A percentile compares a stretch with the other conserved stretches of the same genome.
These are phyloP conservation scores for Tachina grossa DNA, from an alignment of 2,888 invertebrate genomes.

Conservation along the genomic window DNA sequence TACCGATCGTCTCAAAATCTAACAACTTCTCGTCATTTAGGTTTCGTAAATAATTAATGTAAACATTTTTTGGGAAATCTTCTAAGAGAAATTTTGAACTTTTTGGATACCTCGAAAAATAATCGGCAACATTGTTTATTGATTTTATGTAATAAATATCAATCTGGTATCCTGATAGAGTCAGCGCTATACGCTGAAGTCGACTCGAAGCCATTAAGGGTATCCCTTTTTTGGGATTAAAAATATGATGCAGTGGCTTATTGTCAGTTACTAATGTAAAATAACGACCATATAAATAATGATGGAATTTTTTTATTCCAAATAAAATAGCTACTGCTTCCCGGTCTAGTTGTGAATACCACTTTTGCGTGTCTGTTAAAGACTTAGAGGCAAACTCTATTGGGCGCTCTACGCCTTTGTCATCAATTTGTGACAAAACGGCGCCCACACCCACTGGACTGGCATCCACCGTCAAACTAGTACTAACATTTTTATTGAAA, in stretches of 20 bases:
- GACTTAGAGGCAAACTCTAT: neutral
- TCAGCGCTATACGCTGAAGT: neutral
- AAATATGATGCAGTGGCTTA: neutral
- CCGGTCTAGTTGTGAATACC: neutral
- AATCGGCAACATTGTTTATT: neutral
- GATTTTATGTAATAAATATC: neutral
- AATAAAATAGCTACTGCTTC: neutral
- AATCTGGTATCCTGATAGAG: neutral
- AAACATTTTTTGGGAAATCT: neutral
- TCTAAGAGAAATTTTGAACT: neutral
- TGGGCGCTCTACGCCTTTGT: neutral
- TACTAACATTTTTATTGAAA: neutral
- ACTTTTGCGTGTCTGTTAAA: neutral
- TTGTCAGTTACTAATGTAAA: neutral
- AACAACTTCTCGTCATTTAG: neutral
- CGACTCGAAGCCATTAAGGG: neutral
- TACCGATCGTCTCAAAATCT: neutral
- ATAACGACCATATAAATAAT: conserved; percentile 2
- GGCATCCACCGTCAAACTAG: neutral
- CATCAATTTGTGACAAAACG: too few relatives aligned
- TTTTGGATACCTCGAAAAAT: conserved; percentile 17
- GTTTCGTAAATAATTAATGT: neutral
- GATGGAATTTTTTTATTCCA: neutral
- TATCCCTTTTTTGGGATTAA: neutral
- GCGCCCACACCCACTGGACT: too few relatives aligned